phyloP scores from a whole-genome alignment of 2,113 vertebrate genomes.

The Barnardius zonarius region DNA sequence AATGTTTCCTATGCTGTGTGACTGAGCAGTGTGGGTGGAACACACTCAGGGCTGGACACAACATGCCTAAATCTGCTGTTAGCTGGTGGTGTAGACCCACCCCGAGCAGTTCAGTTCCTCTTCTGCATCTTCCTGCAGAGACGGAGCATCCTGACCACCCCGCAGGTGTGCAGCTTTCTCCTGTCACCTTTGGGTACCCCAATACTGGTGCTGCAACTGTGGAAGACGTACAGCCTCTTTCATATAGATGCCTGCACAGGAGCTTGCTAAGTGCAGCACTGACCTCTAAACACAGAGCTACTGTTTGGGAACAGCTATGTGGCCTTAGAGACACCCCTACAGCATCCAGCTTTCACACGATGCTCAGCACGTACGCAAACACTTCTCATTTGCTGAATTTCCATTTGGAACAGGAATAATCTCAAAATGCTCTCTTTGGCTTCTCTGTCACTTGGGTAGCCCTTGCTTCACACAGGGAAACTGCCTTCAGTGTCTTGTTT shows the following conservation, averaged over 20 bases:
- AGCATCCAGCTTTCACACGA: background rate
- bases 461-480: background rate
- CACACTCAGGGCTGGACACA: background rate
- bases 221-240: background rate
- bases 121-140: background rate
- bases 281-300: background rate
- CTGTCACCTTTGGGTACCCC: background rate
- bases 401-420: background rate
- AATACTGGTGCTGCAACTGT: background rate
- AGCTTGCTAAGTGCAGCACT: background rate
- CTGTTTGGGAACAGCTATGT: background rate
- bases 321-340: background rate
- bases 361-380: background rate
- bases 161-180: background rate
- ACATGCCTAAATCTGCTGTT: background rate
- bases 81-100: background rate
- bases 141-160: background rate
- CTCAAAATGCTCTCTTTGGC: background rate
- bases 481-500: background rate
- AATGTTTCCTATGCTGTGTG: background rate
- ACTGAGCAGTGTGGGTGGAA: background rate
- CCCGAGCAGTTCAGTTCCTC: fast-evolving
- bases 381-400: background rate
- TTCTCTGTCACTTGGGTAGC: background rate
- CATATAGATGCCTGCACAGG: background rate